These are phyloP conservation scores for Hartigia nigra DNA, from an alignment of 2,888 invertebrate species.

Conservation along the genomic window DNA sequence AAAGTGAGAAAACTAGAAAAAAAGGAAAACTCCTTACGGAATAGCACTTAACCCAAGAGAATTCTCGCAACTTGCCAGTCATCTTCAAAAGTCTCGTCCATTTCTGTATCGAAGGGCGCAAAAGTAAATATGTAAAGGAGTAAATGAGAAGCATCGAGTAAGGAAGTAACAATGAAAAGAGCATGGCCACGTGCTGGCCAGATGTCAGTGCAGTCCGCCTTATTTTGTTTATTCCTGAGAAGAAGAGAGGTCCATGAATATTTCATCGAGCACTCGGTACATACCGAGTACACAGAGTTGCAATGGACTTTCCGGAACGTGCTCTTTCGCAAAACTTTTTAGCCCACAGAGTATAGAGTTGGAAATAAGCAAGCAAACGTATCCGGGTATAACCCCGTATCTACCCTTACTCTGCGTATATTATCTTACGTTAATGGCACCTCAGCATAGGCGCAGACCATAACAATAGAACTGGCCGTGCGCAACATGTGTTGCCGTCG, in stretches of 20 bases:
- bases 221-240: not conserved
- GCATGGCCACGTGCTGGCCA: not conserved
- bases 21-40: not conserved
- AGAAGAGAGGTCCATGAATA: not conserved
- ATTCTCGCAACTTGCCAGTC: not conserved
- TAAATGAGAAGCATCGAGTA: not conserved
- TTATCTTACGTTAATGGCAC: not conserved
- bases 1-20: not conserved
- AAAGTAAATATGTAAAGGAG: not conserved
- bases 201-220: not conserved
- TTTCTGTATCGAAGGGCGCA: not conserved
- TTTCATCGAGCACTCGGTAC: not conserved
- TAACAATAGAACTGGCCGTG: conserved; percentile 32
- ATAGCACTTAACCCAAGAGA: not conserved
- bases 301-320: not conserved
- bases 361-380: not conserved
- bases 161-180: not conserved
- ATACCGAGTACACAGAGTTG: not conserved
- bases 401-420: not conserved
- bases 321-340: not conserved
- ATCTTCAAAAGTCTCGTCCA: not conserved
- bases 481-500: conserved; percentile 37
- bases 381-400: not conserved
- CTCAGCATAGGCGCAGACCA: not conserved
- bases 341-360: not conserved